A percentile compares a stretch with the other conserved stretches of the same genome.
These are phyloP conservation scores for Pseudorasbora parva DNA, from an alignment of 2,113 vertebrate species.

Conservation along the genomic window DNA sequence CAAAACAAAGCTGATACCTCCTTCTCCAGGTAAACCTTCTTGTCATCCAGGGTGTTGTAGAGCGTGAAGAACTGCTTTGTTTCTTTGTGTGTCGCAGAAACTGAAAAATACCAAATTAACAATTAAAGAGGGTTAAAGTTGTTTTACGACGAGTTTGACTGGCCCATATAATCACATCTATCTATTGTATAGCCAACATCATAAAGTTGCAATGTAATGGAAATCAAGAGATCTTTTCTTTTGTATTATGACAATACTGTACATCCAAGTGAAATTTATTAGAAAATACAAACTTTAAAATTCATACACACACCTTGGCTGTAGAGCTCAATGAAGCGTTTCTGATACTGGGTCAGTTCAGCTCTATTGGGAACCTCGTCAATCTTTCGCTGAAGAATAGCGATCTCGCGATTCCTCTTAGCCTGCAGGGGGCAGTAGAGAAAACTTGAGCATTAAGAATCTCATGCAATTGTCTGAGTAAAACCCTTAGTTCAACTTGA, in stretches of 20 bases:
- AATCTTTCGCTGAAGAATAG: conserved; percentile 94
- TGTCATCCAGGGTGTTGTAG: conserved; percentile 97
- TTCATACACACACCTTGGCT: conserved; percentile 80
- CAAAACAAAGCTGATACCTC: conserved; percentile 78
- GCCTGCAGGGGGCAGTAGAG: conserved; percentile 76
- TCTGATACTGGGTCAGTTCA: conserved; percentile 98
- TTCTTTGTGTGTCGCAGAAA: conserved; percentile 97
- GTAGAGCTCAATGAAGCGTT: conserved; percentile 98
- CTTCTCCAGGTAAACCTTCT: conserved; percentile 97
- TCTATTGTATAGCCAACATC: not conserved
- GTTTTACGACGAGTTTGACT: not conserved
- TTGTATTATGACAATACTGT: not conserved
- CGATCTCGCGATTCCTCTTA: conserved; percentile 95
- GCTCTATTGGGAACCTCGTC: conserved; percentile 96
- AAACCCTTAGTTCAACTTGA: not conserved
- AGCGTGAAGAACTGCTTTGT: conserved; percentile 99
- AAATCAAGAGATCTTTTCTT: not conserved
- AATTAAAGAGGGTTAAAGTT: not conserved
- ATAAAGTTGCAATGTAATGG: not conserved
- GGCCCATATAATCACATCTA: not conserved
- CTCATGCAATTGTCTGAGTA: not conserved
- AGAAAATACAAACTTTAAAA: too few relatives aligned
- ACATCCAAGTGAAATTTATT: not conserved
- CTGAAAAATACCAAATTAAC: conserved; percentile 68
- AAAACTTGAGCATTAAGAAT: not conserved